Evolutionary conservation across 2,888 invertebrate genomes (phyloP).

Genomic region (Dynastes maya): DNA sequence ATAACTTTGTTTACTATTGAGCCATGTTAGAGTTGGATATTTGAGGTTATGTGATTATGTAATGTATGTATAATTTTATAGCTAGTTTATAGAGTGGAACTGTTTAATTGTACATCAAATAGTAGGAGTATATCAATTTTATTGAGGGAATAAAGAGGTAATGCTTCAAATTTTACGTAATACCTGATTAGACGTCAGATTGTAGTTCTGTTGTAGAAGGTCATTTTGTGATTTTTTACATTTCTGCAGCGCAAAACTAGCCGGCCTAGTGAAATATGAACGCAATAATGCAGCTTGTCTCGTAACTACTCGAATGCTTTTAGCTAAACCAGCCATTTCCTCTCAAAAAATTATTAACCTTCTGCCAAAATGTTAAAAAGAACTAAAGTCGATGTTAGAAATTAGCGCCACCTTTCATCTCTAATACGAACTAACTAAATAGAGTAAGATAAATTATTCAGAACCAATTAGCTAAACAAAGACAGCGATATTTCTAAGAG

Average conservation of each 20-base stretch:
- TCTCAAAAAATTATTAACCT: constrained; percentile 44
- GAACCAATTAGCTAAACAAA: not conserved
- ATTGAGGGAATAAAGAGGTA: constrained; percentile 5
- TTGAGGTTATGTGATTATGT: constrained; percentile 51
- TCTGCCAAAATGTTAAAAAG: constrained; percentile 10
- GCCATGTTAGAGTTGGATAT: not conserved
- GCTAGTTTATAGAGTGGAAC: not conserved
- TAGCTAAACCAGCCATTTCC: constrained; percentile 60
- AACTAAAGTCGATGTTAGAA: constrained; percentile 25
- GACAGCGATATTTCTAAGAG: not conserved
- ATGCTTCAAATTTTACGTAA: constrained; percentile 37
- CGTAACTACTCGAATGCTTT: constrained; percentile 58
- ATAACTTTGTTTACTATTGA: not conserved
- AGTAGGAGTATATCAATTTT: not conserved
- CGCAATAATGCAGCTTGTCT: constrained; percentile 57
- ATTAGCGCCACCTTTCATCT: constrained; percentile 25
- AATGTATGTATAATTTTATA: constrained; percentile 26
- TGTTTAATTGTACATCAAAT: not conserved
- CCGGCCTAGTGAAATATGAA: constrained; percentile 57
- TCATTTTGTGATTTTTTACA: constrained; percentile 52
- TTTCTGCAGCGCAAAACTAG: constrained; percentile 57
- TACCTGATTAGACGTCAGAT: constrained; percentile 60
- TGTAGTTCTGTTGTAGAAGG: constrained; percentile 47
- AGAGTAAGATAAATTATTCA: constrained; percentile 7
- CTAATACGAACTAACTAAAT: not conserved